These are phyloP conservation scores for Malurus cyaneus DNA, from an alignment of 2,113 vertebrate species.

Conservation along the genomic window DNA sequence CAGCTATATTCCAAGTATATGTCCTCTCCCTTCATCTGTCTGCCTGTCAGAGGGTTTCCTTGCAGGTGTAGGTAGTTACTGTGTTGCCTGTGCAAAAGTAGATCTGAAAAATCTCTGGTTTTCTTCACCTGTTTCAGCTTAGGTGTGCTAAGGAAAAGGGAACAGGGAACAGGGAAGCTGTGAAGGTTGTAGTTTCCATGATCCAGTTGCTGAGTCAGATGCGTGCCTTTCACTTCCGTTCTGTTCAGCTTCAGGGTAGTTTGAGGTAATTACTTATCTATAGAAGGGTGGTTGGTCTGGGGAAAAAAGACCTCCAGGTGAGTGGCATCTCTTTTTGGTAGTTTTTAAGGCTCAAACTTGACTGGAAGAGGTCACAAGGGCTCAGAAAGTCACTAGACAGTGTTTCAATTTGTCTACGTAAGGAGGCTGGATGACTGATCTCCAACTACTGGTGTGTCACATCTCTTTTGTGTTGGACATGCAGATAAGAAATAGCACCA, in stretches of 20 bases:
- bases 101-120: neutral
- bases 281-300: neutral
- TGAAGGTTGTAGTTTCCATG: neutral
- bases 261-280: neutral
- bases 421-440: neutral
- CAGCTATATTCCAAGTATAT: neutral
- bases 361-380: neutral
- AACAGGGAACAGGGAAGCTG: neutral
- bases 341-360: neutral
- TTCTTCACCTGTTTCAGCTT: neutral
- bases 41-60: neutral
- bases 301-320: neutral
- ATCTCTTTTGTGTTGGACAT: neutral
- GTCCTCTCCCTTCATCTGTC: neutral
- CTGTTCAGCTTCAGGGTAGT: neutral
- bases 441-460: neutral
- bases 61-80: neutral
- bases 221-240: neutral
- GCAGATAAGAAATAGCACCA: neutral
- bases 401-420: neutral
- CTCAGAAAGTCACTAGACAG: neutral
- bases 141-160: neutral
- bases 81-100: neutral
- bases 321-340: neutral
- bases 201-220: neutral